phyloP scores from a whole-genome alignment of 2,113 vertebrate species.

The Scomber scombrus region DNA sequence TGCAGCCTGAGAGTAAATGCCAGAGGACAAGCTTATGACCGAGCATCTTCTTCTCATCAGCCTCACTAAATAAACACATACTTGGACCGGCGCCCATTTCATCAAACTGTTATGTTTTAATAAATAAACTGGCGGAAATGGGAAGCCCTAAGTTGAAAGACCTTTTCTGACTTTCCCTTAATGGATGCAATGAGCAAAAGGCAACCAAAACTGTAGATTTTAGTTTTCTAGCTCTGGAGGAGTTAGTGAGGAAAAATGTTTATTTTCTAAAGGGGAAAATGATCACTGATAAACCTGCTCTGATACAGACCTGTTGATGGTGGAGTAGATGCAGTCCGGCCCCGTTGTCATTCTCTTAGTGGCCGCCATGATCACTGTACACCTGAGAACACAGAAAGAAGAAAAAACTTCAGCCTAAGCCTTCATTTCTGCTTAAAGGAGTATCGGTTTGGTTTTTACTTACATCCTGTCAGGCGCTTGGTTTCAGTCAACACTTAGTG shows the following conservation, averaged over 20 bases:
- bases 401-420: neutral
- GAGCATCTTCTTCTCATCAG: conserved; percentile 73
- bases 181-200: conserved; percentile 50
- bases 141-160: conserved; percentile 59
- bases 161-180: conserved; percentile 46
- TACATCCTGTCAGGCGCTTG: neutral
- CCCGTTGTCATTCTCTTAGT: conserved; percentile 87
- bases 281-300: neutral
- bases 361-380: conserved; percentile 71
- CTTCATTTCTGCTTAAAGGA: neutral
- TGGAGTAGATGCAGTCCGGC: conserved; percentile 75
- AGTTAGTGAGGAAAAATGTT: neutral
- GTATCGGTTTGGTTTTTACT: neutral
- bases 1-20: conserved; percentile 61
- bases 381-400: conserved; percentile 72
- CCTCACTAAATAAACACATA: conserved; percentile 78
- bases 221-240: conserved; percentile 45
- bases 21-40: conserved; percentile 71
- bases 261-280: neutral
- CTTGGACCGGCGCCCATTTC: conserved; percentile 71
- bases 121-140: conserved; percentile 81
- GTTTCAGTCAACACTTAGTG: neutral
- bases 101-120: conserved; percentile 73
- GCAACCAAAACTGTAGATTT: neutral
- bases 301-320: conserved; percentile 82